Conservation (phyloP, 1,140 invertebrate genomes). For the Paraescarpia echinospica region DNA sequence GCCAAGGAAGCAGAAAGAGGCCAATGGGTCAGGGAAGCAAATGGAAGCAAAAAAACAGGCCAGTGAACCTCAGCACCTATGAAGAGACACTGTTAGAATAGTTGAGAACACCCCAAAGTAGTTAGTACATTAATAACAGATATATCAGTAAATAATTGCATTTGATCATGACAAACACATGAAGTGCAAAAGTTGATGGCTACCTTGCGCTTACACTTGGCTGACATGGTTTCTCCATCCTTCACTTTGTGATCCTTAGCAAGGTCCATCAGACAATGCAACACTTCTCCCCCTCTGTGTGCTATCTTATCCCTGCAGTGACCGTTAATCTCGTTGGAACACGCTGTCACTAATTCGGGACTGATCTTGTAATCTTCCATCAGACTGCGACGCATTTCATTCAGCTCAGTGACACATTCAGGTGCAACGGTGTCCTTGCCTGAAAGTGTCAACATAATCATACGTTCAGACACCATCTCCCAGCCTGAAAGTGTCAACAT, state of each 20-base stretch:
- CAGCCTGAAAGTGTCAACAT: background rate
- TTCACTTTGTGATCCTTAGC: constrained; percentile 58
- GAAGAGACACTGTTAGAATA: too few relatives aligned
- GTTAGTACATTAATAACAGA: too few relatives aligned
- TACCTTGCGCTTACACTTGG: background rate
- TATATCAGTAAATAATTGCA: too few relatives aligned
- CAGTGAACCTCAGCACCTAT: too few relatives aligned
- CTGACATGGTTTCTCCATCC: background rate
- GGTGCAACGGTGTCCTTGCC: background rate
- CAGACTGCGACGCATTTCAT: constrained; percentile 83
- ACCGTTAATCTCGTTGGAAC: constrained; percentile 73
- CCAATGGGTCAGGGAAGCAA: too few relatives aligned
- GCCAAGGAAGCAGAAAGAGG: too few relatives aligned
- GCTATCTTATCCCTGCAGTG: constrained; percentile 59
- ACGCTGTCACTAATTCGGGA: constrained; percentile 85
- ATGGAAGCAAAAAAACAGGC: too few relatives aligned
- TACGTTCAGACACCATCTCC: background rate
- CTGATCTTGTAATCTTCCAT: constrained; percentile 91
- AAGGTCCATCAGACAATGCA: constrained; percentile 95
- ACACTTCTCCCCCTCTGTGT: constrained; percentile 80
- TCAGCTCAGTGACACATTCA: constrained; percentile 66
- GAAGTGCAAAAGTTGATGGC: background rate
- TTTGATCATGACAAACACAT: too few relatives aligned
- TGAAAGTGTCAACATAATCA: background rate
- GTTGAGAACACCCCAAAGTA: too few relatives aligned